Conservation (phyloP, 2,888 invertebrate species). For the Aphodius sticticus region DNA sequence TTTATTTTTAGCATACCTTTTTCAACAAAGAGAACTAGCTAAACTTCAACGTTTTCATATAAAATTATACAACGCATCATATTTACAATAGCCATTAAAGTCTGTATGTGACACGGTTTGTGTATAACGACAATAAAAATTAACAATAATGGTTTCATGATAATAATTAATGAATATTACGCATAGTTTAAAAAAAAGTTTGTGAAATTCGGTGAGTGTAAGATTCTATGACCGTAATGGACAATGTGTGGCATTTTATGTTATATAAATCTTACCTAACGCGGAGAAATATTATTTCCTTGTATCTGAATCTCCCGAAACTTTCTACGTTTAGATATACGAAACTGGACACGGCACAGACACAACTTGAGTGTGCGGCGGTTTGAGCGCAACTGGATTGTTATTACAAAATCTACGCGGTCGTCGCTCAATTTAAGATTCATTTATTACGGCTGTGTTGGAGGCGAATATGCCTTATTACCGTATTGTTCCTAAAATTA, state of each 20-base stretch:
- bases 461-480: not conserved
- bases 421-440: not conserved
- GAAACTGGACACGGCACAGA: not conserved
- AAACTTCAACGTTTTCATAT: not conserved
- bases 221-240: not conserved
- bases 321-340: not conserved
- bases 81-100: not conserved
- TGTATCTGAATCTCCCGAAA: not conserved
- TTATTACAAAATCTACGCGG: not conserved
- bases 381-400: not conserved
- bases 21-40: not conserved
- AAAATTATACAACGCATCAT: not conserved
- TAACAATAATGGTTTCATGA: not conserved
- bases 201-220: not conserved
- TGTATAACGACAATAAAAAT: not conserved
- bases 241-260: not conserved
- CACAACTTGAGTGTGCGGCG: not conserved
- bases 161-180: not conserved
- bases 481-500: not conserved
- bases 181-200: not conserved
- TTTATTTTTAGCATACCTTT: slow-evolving; percentile 4
- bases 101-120: not conserved
- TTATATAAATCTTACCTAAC: not conserved
- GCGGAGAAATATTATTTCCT: not conserved
- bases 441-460: not conserved